These are phyloP conservation scores for Meriones unguiculatus DNA, from an alignment of 2,113 vertebrate species.

Conservation along the genomic window DNA sequence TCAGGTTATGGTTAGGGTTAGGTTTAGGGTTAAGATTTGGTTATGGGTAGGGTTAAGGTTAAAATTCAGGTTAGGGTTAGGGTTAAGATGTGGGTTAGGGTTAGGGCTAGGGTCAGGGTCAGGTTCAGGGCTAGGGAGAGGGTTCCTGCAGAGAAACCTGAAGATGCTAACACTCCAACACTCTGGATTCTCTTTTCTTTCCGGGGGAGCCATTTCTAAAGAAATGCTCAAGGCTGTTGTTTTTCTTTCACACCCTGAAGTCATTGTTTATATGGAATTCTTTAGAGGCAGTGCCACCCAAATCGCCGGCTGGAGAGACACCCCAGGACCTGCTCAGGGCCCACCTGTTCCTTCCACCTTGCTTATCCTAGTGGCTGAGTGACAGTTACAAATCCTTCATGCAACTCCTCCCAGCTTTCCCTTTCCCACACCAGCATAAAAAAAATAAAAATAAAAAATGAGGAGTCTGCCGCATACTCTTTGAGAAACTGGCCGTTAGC, in stretches of 20 bases:
- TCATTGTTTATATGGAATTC: not conserved
- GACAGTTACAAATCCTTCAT: too few relatives aligned
- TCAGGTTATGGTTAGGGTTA: not conserved
- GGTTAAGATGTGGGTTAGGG: not conserved
- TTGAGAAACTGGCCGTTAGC: not conserved
- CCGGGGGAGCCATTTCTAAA: not conserved
- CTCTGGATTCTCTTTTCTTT: too few relatives aligned
- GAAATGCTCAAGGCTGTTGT: too few relatives aligned
- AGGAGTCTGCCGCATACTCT: not conserved
- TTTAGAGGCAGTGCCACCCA: not conserved
- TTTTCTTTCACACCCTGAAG: not conserved
- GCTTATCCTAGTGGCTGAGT: not conserved
- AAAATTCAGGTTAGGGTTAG: not conserved
- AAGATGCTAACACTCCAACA: not conserved
- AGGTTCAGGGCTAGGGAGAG: not conserved
- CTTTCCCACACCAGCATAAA: not conserved
- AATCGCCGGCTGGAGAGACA: not conserved
- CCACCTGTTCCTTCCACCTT: not conserved
- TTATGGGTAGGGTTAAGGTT: not conserved
- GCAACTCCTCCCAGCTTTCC: too few relatives aligned
- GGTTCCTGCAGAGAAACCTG: not conserved
- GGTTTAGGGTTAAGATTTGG: not conserved
- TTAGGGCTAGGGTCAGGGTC: not conserved
- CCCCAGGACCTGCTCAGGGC: too few relatives aligned
- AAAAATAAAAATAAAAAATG: not conserved